Conservation (phyloP, 2,888 invertebrate genomes). For the Heliconius aoede region DNA sequence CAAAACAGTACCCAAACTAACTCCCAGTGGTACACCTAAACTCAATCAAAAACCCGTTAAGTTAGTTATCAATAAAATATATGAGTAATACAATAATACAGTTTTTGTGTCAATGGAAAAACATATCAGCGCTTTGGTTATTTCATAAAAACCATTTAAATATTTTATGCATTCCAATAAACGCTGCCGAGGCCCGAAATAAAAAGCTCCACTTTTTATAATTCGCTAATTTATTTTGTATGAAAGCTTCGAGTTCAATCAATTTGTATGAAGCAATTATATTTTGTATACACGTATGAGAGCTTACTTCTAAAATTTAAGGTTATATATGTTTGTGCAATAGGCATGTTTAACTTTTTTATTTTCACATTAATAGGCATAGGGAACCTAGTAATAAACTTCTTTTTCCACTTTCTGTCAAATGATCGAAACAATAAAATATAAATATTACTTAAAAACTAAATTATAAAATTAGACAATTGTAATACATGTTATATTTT, state of each 20-base stretch:
- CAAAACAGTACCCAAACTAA: background rate
- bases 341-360: background rate
- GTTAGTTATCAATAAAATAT: conserved; percentile 19
- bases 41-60: conserved; percentile 20
- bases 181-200: conserved; percentile 40
- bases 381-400: no score
- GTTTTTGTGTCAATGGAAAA: conserved; percentile 24
- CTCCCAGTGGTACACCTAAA: conserved; percentile 16
- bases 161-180: conserved; percentile 42
- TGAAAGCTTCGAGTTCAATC: conserved; percentile 18
- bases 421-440: no score
- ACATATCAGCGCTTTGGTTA: conserved; percentile 29
- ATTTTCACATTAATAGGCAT: background rate
- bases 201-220: conserved; percentile 34
- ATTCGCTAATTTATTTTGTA: conserved; percentile 30
- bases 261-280: conserved; percentile 4
- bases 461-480: background rate
- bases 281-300: conserved; percentile 1
- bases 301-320: conserved; percentile 6
- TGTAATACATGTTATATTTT: background rate
- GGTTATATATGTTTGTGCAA: background rate
- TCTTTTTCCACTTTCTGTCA: no score
- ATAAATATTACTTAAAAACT: background rate
- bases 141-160: conserved; percentile 34
- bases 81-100: conserved; percentile 22